Percentiles rank a stretch among this genome's conserved stretches.
Conservation (phyloP, 35 echinoderm and acorn worm species). For the Antedon bifida region DNA sequence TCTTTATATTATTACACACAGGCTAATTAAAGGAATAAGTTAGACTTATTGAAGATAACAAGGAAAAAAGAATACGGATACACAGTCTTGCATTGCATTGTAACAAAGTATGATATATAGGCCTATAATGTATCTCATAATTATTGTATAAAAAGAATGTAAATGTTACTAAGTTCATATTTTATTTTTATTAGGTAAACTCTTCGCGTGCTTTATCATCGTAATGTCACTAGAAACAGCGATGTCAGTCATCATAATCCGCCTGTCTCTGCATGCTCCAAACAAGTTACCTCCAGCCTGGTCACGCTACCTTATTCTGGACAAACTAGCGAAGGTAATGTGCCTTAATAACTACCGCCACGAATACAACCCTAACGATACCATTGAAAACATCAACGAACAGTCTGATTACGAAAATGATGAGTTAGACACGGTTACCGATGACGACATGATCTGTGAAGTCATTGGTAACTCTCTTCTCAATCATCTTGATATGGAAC, state of each 20-base stretch:
- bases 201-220: background rate
- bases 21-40: too few relatives aligned
- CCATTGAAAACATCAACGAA: background rate
- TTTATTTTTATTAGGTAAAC: background rate
- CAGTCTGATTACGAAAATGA: background rate
- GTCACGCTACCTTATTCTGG: conserved; percentile 2
- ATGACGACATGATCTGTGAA: background rate
- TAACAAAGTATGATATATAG: too few relatives aligned
- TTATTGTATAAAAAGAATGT: too few relatives aligned
- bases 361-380: background rate
- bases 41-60: too few relatives aligned
- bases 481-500: background rate
- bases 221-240: conserved; percentile 1
- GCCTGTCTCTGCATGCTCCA: background rate
- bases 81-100: too few relatives aligned
- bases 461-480: background rate
- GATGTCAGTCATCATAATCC: background rate
- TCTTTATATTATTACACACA: too few relatives aligned
- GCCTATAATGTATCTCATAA: too few relatives aligned
- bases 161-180: too few relatives aligned
- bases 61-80: too few relatives aligned
- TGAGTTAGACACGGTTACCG: background rate
- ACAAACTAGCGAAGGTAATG: background rate
- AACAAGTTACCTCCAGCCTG: background rate
- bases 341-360: background rate